phyloP scores from a whole-genome alignment of 1,140 invertebrate genomes.

The Apis florea region DNA sequence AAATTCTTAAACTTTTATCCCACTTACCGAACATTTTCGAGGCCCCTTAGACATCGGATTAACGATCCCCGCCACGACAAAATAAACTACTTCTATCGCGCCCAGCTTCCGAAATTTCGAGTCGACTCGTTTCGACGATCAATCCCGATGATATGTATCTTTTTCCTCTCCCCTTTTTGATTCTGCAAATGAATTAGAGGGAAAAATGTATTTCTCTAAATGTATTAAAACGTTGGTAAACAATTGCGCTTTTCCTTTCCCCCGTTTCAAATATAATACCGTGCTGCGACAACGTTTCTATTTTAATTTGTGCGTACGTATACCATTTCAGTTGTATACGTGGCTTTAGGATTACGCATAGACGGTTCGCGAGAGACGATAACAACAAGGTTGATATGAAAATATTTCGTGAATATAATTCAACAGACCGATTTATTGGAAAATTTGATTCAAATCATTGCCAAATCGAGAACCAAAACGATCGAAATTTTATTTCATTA shows the following conservation, averaged over 20 bases:
- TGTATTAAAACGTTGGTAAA: too few relatives aligned
- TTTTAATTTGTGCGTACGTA: background rate
- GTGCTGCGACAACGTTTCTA: background rate
- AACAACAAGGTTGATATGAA: background rate
- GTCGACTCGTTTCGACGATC: conserved; percentile 31
- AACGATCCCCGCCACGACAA: conserved; percentile 55
- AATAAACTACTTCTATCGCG: conserved; percentile 55
- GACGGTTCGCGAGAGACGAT: background rate
- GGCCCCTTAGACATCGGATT: conserved; percentile 63
- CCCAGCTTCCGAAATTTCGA: conserved; percentile 7
- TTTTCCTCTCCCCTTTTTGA: too few relatives aligned
- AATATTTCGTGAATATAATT: background rate
- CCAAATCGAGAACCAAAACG: too few relatives aligned
- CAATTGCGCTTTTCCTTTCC: background rate
- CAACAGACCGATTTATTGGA: background rate
- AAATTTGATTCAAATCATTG: too few relatives aligned
- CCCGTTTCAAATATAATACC: background rate
- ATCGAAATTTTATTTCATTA: too few relatives aligned
- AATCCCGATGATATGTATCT: too few relatives aligned
- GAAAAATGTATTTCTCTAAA: too few relatives aligned
- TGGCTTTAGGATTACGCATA: background rate
- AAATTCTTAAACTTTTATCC: conserved; percentile 65
- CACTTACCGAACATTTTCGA: conserved; percentile 64
- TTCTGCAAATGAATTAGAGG: too few relatives aligned
- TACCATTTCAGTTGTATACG: background rate